Evolutionary conservation across 1,140 invertebrate genomes (phyloP), one percentile per base, ranked within the genome.

Genomic region (Gonatopus flavifemur): DNA sequence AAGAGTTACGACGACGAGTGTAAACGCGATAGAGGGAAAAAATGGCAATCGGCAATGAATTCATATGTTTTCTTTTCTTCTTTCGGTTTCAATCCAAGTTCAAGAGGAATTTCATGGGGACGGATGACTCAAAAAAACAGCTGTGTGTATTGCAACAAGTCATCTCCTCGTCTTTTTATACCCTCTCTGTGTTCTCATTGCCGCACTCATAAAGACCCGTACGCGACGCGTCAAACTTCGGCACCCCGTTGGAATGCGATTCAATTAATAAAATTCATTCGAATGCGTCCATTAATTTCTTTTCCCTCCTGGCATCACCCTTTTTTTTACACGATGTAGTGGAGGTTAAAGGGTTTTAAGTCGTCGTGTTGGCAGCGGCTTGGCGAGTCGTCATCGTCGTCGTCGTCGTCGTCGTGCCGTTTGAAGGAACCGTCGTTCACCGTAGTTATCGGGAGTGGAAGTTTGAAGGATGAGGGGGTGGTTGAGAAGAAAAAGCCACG

Each of bases 191-290:
- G n/a, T n/a, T 35, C 32, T 19, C 6, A 13, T 49, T 21, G 28
- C 25, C 24, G 28, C 38, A 28, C 39, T 52, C 36, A 49, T 42
- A 62, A 61, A 58, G 51, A 55, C 41, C 52, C 35, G 59, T 33
- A 40, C 45, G 43, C 41, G 44, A 42, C 49, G 61, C 54, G 51
- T 57, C 52, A 45, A 64, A 64, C 36, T 43, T 44, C 51, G 57
- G 54, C 57, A 24, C 49, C 57, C 55, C 37, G 51, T 48, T n/a
- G n/a, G n/a, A n/a, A 55, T 43, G 60, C 61, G 61, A 65, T 75
- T 72, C 68, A 76, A 70, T 74, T 77, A 76, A 76, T 74, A 74
- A 73, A 73, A 70, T 68, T 72, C 66, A 69, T 69, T 65, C 60
- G 62, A 70, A 73, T 67, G 65, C 67, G 59, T 67, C 65, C 63